Percentiles rank a stretch among this genome's conserved stretches.
Conservation (phyloP, 2,888 invertebrate genomes). For the Nasonovia ribisnigri region DNA sequence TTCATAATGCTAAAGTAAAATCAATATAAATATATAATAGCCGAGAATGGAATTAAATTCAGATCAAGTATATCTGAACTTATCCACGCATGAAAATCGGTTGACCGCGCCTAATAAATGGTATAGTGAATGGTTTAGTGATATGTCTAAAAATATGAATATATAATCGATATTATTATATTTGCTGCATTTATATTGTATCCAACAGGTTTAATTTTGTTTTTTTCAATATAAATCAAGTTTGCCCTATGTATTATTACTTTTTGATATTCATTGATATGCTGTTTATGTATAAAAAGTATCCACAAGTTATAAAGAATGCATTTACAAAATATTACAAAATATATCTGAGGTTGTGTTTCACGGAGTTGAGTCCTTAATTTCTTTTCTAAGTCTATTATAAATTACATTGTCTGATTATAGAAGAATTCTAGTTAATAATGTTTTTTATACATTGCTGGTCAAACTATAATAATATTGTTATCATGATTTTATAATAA, state of each 20-base stretch:
- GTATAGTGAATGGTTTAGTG: neutral
- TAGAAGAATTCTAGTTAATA: neutral
- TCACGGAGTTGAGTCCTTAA: neutral
- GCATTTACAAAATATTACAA: neutral
- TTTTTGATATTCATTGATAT: neutral
- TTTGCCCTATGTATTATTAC: neutral
- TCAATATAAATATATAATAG: neutral
- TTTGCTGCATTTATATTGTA: neutral
- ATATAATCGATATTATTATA: neutral
- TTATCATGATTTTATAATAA: neutral
- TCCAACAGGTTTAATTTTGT: neutral
- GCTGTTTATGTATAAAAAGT: neutral
- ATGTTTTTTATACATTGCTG: neutral
- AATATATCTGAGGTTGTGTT: neutral
- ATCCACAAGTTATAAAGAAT: neutral
- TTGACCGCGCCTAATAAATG: neutral
- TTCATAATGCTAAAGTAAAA: neutral
- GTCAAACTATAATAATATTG: neutral
- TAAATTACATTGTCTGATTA: neutral
- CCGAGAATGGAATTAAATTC: neutral
- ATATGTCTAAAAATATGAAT: neutral
- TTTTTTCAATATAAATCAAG: neutral
- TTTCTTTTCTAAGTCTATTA: neutral
- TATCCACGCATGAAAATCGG: neutral
- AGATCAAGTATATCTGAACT: neutral